Evolutionary conservation across 2,888 invertebrate genomes (phyloP), one percentile per base, ranked within the genome.

Genomic region (Agrochola lota): DNA sequence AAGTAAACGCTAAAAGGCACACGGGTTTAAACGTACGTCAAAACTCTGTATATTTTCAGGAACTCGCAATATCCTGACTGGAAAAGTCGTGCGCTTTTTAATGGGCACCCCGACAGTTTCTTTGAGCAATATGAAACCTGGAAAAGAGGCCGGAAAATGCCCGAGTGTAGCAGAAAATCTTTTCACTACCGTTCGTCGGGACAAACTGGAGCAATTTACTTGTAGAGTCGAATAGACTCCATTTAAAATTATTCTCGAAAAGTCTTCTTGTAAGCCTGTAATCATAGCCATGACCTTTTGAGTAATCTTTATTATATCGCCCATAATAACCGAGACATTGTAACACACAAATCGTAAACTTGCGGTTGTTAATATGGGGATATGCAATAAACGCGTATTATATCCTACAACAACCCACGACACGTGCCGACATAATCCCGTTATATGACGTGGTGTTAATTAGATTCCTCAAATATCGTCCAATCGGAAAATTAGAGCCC

Each of bases 401-500:
- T 83, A 86, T 80, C 80, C 67, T 46, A 6, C 74, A 35, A 74
- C 71, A 70, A 68, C 68, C 71, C 57, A 62, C 30, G 67, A 74
- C 76, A 84, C 78, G 77, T 80, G 71, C 80, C 81, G 74, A 66
- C 66, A 74, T 90, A 89, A 90, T 87, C 88, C 81, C 72, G 76
- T 83, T 88, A 87, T 85, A 85, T 79, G 83, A 79, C 70, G 71
- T 76, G 70, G 74, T 81, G 81, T 87, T 89, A 88, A 90, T 90
- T 90, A 89, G 86, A 90, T 89, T 89, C 86, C 86, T 85, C 84
- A 81, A 84, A 86, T 87, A 82, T 81, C 84, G 80, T 71, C 78
- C 79, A 80, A 81, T 83, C 77, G 84, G 74, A 78, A 87, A 86
- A 77, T 87, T 84, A 74, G 77, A 82, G 81, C 87, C 81, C 73